These are phyloP conservation scores for Rhabdomys dilectus DNA, from an alignment of 2,113 vertebrate species.

Conservation along the genomic window DNA sequence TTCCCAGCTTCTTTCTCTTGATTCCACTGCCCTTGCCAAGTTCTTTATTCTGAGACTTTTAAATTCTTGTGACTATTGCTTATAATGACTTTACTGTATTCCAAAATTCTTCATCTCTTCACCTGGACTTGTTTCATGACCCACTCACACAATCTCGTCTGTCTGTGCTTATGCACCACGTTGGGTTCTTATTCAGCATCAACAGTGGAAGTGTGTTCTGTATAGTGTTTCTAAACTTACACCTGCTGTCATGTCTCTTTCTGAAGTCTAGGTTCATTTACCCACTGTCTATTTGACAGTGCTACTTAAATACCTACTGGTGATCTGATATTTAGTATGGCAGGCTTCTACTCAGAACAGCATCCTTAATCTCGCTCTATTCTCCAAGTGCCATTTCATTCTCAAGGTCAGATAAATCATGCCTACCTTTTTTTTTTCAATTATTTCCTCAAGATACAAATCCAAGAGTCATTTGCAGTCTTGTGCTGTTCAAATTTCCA, in stretches of 20 bases:
- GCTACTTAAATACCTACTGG: background rate
- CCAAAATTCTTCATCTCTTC: background rate
- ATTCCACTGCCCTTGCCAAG: background rate
- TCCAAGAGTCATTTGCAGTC: background rate
- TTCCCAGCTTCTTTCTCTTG: background rate
- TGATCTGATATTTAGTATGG: background rate
- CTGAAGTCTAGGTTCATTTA: background rate
- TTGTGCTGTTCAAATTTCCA: background rate
- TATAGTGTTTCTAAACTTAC: background rate
- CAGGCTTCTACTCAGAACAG: background rate
- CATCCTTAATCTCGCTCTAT: background rate
- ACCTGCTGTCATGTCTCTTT: background rate
- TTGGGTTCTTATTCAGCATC: background rate
- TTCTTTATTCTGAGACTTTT: background rate
- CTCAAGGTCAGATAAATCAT: background rate
- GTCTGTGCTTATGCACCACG: background rate
- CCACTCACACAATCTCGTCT: background rate
- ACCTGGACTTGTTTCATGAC: background rate
- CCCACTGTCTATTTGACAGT: background rate
- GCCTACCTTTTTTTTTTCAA: background rate
- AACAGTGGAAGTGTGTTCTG: background rate
- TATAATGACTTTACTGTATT: constrained; percentile 44
- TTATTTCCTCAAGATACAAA: background rate
- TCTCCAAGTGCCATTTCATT: background rate
- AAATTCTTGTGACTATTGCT: constrained; percentile 20